Base-by-base conservation (phyloP, 2,888 invertebrate species). In the Epinotia demarniana region DNA sequence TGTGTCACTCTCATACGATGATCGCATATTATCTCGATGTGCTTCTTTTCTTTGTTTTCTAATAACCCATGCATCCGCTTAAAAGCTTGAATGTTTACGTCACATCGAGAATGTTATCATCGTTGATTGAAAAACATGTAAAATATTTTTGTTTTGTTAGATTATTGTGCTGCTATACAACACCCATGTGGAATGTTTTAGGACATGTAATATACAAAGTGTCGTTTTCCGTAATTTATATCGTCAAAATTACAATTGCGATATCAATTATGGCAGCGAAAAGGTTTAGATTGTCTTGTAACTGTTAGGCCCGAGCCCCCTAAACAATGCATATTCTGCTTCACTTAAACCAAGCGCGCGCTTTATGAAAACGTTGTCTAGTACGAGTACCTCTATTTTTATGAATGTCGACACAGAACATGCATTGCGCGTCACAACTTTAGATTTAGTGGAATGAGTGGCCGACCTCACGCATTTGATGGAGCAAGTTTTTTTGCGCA, bases 401-500 rank as follows among this genome's bases (percentile, higher is more conserved):
- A 83, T 87, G 83, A 84, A 84, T 79, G 80, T 79, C 77, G 81
- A 81, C 87, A 91, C 90, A 90, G 92, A 91, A 90, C 84, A 89
- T 92, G 91, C 90, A 90, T 92, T 91, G 89, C 87, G 88, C 87
- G 89, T 87, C 89, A 91, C 89, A 84, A 86, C 85, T 83, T 84
- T 91, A 92, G 92, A 90, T 88, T 90, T 93, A 93, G 94, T 92
- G 92, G 92, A 93, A 93, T 94, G 93, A 92, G 93, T 92, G 93
- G 89, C 93, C 92, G 93, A 92, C 92, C 81, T 92, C 93, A 93
- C 94, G 93, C 94, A 94, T 92, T 93, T 83, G 90, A 90, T 92
- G 93, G 92, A 92, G 90, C 91, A 90, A 91, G 86, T 93, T 89
- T 93, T 89, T 92, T 93, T 93, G 93, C 92, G 94, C 94, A 94